Base-by-base conservation (phyloP, 64 coral and sea anemone species). In the Exaiptasia diaphana region DNA sequence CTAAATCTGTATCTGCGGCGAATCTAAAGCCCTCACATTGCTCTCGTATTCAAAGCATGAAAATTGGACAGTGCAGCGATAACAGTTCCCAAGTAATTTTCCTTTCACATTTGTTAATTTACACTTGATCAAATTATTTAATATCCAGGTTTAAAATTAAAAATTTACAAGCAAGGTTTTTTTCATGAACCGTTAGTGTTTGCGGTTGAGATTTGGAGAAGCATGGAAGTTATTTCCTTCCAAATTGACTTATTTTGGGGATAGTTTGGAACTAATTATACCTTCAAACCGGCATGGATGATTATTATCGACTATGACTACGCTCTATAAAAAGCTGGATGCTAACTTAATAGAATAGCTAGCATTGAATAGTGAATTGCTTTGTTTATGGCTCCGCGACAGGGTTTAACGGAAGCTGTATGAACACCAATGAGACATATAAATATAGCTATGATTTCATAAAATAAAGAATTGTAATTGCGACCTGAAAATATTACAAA, bases 71-170 rank as follows among this genome's bases (percentile, higher is more conserved):
- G 26, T 24, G 18, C 11, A 11, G 22, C 32, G 61, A 65, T 65
- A 65, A 65, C 61, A 34, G 61, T 65, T 24, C 13, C 5, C 22
- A 3, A 35, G 32, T 65, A 65, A 65, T 65, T 65, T n/a, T 35
- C 11, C 13, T 35, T 35, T 35, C 32, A 28, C 61, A 65, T 28
- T 38, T 17, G 61, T n/a, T 65, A 65, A 65, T 65, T 35, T 5
- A 65, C 9, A 35, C 15, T 46, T 46, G 26, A 62, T 62, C 58
- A 31, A 62, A 62, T 62, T 62, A 62, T 62, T 62, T 62, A 62
- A 62, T n/a, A 31, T 62, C 34, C 34, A 31, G 26, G 61, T 28
- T 65, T 61, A 13, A 21, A 37, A 65, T 65, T 65, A 65, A 65
- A 37, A 35, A 65, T 65, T 65, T 4, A 65, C 32, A 65, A 18